Base-by-base conservation (phyloP, 2,888 invertebrate genomes). In the Aphodius sticticus region DNA sequence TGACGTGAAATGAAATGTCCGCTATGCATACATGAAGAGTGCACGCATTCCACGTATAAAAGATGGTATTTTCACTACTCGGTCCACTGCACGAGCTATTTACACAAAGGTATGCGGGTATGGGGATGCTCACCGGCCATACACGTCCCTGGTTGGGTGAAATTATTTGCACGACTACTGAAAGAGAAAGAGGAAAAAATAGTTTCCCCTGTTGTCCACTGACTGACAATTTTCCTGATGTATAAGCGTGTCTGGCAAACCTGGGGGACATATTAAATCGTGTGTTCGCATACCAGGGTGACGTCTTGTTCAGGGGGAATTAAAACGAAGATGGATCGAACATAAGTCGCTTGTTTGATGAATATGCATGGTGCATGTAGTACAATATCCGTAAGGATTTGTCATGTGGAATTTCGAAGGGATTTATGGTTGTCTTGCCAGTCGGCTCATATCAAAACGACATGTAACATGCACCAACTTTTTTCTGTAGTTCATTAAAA, bases 1-100 rank as follows among this genome's bases (percentile, higher is more conserved):
- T 82, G 82, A 84, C 83, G 83, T 84, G 83, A 85, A 85, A 85
- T 84, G 83, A 84, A 83, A 84, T 84, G 85, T 82, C 83, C 84
- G 83, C 83, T 84, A 82, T 85, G 84, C 84, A 85, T 84, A 84
- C 83, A 83, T 78, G 81, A 79, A 80, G 82, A 82, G 84, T 83
- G 83, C 84, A 84, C 85, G 84, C 85, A 83, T 84, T 83, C 84
- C 82, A 76, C 53, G 78, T 76, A 70, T 79, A 79, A 79, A 79
- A 77, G 79, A 77, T 77, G 79, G 79, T 74, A 79, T 79, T 79
- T 79, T 79, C 77, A 75, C 77, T 53, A 53, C 9, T 69, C 77
- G 69, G 77, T 69, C 69, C 77, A 69, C 72, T 71, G 36, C 35
- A 77, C 77, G 69, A 69, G 74, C 77, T 75, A 75, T 70, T 74